Conservation (phyloP, 2,797 vertebrate species). For the Chloroceryle amazona region DNA sequence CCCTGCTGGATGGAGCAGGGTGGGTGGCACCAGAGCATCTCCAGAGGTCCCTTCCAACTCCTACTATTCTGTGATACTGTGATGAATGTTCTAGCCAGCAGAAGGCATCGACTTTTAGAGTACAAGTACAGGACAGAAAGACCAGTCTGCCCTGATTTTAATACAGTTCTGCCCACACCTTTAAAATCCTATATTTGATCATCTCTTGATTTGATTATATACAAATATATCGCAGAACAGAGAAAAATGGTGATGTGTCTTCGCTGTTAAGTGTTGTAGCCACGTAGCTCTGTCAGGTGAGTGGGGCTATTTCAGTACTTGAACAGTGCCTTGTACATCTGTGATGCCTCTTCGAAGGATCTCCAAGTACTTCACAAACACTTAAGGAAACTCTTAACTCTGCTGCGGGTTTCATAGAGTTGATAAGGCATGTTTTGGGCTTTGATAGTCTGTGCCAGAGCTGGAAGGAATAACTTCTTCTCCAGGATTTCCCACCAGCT, state of each 20-base stretch:
- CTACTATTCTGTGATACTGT: not conserved
- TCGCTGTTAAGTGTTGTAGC: fast-evolving
- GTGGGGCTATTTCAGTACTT: not conserved
- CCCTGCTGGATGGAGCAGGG: not conserved
- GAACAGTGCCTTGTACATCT: not conserved
- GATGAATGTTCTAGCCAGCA: not conserved
- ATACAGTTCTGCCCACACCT: not conserved
- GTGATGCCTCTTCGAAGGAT: not conserved
- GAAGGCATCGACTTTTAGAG: not conserved
- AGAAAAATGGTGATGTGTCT: not conserved
- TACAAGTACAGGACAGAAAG: not conserved
- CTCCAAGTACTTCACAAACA: not conserved
- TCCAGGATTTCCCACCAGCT: slow-evolving; percentile 9
- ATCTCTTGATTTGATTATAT: not conserved
- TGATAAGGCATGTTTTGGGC: not conserved
- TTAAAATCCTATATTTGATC: not conserved
- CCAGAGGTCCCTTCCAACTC: not conserved
- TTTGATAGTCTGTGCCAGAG: not conserved
- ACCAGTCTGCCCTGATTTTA: not conserved
- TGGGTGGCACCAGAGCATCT: not conserved
- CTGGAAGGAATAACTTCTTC: not conserved
- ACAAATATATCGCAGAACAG: not conserved
- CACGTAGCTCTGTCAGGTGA: not conserved
- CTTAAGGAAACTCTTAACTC: not conserved
- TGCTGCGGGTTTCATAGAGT: not conserved